Percentiles rank a stretch among this genome's conserved stretches.
phyloP scores from a whole-genome alignment of 2,113 vertebrate species.

The Malurus elegans region DNA sequence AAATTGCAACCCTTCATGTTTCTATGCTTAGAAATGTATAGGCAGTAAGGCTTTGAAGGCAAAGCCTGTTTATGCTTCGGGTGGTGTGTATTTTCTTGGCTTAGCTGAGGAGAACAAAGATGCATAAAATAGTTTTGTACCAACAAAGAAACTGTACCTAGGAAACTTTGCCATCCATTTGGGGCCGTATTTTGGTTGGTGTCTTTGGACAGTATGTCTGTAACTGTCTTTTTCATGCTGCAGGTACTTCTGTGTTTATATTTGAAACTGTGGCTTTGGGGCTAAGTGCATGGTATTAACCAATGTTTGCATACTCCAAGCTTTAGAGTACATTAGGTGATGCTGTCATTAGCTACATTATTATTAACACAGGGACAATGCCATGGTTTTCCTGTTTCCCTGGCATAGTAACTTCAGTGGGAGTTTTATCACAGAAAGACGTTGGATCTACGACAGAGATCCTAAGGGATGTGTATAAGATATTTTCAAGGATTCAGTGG shows the following conservation, averaged over 20 bases:
- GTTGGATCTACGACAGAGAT: accelerated
- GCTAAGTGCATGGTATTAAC: not conserved
- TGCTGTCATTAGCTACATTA: not conserved
- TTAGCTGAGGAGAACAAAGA: not conserved
- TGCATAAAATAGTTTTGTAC: not conserved
- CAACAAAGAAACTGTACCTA: not conserved
- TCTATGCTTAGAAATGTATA: not conserved
- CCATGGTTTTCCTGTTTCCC: not conserved
- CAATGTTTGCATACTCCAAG: not conserved
- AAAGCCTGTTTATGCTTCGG: not conserved
- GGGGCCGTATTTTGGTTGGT: not conserved
- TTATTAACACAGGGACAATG: not conserved
- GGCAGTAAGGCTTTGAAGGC: not conserved
- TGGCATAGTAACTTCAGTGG: not conserved
- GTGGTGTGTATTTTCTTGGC: not conserved
- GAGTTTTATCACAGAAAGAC: not conserved
- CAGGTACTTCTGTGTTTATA: not conserved
- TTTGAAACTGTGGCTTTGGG: not conserved
- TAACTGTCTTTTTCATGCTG: not conserved
- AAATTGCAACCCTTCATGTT: not conserved
- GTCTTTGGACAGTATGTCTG: not conserved
- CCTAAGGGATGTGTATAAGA: not conserved
- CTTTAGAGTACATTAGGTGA: not conserved
- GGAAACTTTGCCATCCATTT: not conserved
- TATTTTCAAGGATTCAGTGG: not conserved